These are phyloP conservation scores for Trichogramma pretiosum DNA, from an alignment of 1,140 invertebrate species.

Conservation along the genomic window DNA sequence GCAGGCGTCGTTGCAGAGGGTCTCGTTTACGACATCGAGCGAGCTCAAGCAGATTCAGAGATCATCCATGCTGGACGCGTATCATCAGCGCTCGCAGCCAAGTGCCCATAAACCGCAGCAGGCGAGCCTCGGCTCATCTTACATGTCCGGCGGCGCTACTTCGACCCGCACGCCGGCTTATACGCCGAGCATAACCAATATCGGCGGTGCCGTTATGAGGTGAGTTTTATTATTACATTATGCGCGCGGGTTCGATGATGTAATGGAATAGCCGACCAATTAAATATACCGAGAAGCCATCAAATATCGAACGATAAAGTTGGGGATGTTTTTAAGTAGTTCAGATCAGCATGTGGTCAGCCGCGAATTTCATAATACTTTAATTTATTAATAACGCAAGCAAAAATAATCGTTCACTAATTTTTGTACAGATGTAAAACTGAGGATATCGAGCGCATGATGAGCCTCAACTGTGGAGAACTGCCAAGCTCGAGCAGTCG, in stretches of 20 bases:
- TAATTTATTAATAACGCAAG: no score
- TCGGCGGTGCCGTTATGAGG: conserved; percentile 56
- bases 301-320: no score
- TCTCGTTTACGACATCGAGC: conserved; percentile 50
- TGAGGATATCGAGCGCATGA: conserved; percentile 57
- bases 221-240: conserved; percentile 20
- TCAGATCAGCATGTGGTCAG: no score
- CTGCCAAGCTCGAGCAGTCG: no score
- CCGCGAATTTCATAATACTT: no score
- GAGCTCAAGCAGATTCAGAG: conserved; percentile 47
- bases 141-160: background rate
- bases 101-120: conserved; percentile 32
- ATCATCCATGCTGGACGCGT: conserved; percentile 34
- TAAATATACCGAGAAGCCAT: no score
- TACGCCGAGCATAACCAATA: conserved; percentile 55
- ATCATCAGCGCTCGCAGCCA: no score
- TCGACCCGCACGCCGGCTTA: conserved; percentile 21
- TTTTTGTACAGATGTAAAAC: conserved; percentile 52
- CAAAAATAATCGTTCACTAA: no score
- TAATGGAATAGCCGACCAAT: no score
- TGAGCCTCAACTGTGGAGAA: conserved; percentile 36
- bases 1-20: conserved; percentile 47
- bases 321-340: no score
- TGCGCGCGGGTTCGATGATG: no score
- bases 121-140: conserved; percentile 28